A percentile compares a stretch with the other conserved stretches of the same genome.
These are phyloP conservation scores for Molorchus minor DNA, from an alignment of 2,888 invertebrate species.

Conservation along the genomic window DNA sequence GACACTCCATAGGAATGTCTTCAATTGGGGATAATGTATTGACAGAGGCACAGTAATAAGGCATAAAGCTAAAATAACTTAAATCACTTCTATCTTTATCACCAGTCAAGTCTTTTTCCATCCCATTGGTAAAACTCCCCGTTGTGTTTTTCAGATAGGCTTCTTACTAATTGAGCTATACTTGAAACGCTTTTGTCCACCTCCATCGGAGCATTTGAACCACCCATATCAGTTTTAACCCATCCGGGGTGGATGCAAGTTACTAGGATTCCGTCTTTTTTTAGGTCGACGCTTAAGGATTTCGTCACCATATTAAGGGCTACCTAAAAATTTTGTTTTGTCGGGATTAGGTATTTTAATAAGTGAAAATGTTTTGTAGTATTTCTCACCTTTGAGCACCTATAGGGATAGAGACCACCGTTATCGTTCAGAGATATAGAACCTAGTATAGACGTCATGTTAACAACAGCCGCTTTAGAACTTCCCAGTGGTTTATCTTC, in stretches of 20 bases:
- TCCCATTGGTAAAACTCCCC: constrained; percentile 84
- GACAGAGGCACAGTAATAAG: no score
- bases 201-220: constrained; percentile 78
- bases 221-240: constrained; percentile 92
- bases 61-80: no score
- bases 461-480: constrained; percentile 77
- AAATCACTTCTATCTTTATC: constrained; percentile 41
- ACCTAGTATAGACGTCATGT: constrained; percentile 84
- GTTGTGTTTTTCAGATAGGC: constrained; percentile 72
- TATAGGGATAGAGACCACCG: constrained; percentile 86
- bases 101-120: constrained; percentile 80
- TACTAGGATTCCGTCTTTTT: constrained; percentile 77
- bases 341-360: constrained; percentile 21
- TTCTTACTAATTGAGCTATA: constrained; percentile 73
- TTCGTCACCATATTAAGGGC: constrained; percentile 88
- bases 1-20: no score
- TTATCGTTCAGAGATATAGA: constrained; percentile 79
- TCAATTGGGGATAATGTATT: no score
- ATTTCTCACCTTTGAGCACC: constrained; percentile 80
- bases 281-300: constrained; percentile 84
- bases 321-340: constrained; percentile 72
- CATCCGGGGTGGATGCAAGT: constrained; percentile 87
- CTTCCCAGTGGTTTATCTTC: constrained; percentile 67
- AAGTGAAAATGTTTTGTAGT: not conserved
- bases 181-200: constrained; percentile 72